These are phyloP conservation scores for Delichon dasypus DNA, from an alignment of 2,797 vertebrate species.

Conservation along the genomic window DNA sequence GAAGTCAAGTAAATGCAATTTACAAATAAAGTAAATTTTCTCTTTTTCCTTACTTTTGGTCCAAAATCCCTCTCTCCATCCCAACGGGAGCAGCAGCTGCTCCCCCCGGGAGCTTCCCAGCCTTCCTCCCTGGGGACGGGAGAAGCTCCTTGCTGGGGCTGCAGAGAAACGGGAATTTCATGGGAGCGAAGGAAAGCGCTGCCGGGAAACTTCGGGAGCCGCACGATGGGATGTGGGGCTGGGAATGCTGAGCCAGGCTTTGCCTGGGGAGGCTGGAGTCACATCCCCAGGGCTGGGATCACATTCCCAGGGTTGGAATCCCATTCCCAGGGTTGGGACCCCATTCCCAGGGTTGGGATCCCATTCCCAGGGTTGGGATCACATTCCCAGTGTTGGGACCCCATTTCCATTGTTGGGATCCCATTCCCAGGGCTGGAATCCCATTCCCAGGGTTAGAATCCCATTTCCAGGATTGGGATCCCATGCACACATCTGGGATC, in stretches of 20 bases:
- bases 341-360: no score
- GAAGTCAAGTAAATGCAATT: no score
- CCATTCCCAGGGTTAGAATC: no score
- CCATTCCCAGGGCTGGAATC: no score
- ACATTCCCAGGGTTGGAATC: no score
- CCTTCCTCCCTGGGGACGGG: neutral
- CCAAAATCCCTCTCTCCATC: neutral
- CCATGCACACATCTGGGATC: no score
- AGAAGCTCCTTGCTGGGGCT: accelerated
- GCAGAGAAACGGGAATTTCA: neutral
- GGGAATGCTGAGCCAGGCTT: neutral
- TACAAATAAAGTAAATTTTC: neutral
- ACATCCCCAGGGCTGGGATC: neutral
- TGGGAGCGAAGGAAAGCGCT: accelerated
- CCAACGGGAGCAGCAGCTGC: accelerated
- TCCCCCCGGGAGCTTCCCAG: neutral
- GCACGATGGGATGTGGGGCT: accelerated
- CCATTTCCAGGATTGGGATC: no score
- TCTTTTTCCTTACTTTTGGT: neutral
- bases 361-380: no score
- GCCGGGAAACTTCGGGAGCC: accelerated
- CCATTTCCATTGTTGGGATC: no score
- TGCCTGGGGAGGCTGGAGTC: neutral
- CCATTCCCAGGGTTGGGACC: no score
- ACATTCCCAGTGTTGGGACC: neutral